phyloP scores from a whole-genome alignment of 2,113 vertebrate genomes.

The Lutjanus erythropterus region DNA sequence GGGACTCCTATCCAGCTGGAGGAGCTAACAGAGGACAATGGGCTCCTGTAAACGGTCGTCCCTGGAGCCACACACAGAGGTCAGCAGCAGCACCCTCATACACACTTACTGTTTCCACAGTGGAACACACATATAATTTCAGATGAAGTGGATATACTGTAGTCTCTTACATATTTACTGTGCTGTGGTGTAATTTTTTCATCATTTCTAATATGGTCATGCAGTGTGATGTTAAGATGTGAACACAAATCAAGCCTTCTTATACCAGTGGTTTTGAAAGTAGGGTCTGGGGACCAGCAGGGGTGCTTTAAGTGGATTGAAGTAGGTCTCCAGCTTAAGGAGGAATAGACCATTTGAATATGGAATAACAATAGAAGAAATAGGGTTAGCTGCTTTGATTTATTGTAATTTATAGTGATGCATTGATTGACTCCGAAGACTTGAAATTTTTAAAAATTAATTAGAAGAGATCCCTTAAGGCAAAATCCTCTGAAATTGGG shows the following conservation, averaged over 20 bases:
- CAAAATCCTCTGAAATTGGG: no score
- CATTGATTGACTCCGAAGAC: no score
- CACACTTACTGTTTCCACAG: neutral
- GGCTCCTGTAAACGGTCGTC: slow-evolving; percentile 85
- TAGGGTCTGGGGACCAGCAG: no score
- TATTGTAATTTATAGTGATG: no score
- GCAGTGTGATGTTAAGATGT: neutral
- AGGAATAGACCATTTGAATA: no score
- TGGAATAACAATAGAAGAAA: no score
- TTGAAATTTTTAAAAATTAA: no score
- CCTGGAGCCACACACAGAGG: slow-evolving; percentile 90
- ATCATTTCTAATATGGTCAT: neutral
- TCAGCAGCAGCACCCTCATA: slow-evolving; percentile 61
- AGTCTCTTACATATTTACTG: neutral
- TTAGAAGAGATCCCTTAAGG: no score
- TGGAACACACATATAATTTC: neutral
- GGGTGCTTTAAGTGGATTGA: no score
- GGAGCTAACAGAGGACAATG: slow-evolving; percentile 89
- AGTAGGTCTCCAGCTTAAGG: no score
- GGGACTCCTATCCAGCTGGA: slow-evolving; percentile 89
- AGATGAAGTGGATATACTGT: neutral
- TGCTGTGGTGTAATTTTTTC: neutral
- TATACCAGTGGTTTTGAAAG: no score
- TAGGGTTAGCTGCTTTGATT: no score
- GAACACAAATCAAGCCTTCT: neutral